A percentile compares a stretch with the other conserved stretches of the same genome.
phyloP scores from a whole-genome alignment of 2,888 invertebrate genomes.

The Netelia inedita region DNA sequence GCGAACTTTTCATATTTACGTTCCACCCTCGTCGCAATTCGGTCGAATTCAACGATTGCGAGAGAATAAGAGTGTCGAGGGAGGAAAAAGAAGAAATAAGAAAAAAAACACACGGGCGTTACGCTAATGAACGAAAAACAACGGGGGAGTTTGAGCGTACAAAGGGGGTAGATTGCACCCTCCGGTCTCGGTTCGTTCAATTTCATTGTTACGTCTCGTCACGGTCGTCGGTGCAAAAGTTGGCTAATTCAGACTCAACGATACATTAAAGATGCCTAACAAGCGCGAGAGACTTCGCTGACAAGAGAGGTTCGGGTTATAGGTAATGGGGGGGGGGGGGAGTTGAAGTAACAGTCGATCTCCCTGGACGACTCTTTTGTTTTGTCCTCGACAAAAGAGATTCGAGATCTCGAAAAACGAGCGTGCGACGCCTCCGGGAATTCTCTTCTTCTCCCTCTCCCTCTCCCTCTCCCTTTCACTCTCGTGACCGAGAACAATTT shows the following conservation, averaged over 20 bases:
- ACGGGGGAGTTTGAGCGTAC: too few relatives aligned
- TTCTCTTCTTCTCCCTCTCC: background rate
- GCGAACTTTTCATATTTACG: too few relatives aligned
- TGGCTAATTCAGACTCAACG: slow-evolving; percentile 44
- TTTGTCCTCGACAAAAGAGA: slow-evolving; percentile 44
- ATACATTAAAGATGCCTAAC: slow-evolving; percentile 54
- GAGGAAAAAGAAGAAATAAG: too few relatives aligned
- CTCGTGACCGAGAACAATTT: background rate
- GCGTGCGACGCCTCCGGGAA: background rate
- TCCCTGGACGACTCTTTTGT: slow-evolving; percentile 42
- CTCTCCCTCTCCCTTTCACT: background rate
- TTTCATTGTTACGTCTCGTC: slow-evolving; percentile 25
- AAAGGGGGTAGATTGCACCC: too few relatives aligned
- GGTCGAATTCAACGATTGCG: too few relatives aligned
- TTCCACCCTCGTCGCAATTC: too few relatives aligned
- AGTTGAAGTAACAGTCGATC: background rate
- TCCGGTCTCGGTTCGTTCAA: background rate
- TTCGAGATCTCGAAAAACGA: slow-evolving; percentile 24
- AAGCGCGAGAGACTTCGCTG: slow-evolving; percentile 11
- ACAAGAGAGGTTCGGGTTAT: background rate
- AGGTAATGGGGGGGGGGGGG: too few relatives aligned
- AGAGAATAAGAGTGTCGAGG: too few relatives aligned
- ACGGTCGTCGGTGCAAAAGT: background rate
- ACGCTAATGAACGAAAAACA: too few relatives aligned
- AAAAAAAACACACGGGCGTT: too few relatives aligned